Evolutionary conservation across 2,888 invertebrate genomes (phyloP).

Genomic region (Drosophila testacea): DNA sequence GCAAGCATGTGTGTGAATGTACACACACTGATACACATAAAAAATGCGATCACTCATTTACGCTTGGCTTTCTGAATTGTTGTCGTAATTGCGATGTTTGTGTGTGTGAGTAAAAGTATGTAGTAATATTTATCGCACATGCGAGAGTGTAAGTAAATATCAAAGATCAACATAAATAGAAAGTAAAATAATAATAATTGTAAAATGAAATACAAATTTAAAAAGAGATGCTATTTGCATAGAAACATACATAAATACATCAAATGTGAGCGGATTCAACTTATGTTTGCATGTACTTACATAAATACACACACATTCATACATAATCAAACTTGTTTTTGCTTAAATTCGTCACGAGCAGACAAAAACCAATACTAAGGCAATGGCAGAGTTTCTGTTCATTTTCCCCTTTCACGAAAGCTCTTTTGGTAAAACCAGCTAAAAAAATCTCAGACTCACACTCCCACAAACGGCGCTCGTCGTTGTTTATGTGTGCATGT

Average conservation of each 20-base stretch:
- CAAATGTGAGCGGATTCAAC: constrained; percentile 39
- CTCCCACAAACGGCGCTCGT: constrained; percentile 32
- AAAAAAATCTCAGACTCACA: constrained; percentile 66
- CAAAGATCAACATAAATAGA: constrained; percentile 19
- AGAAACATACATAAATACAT: constrained; percentile 15
- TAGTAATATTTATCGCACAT: constrained; percentile 14
- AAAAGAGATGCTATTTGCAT: neutral
- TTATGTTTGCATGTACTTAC: constrained; percentile 10
- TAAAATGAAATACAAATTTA: neutral
- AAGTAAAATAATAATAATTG: constrained; percentile 3
- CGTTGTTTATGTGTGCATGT: constrained; percentile 55
- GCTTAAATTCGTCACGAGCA: constrained; percentile 53
- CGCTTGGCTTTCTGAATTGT: constrained; percentile 69
- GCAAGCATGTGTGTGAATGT: constrained; percentile 10
- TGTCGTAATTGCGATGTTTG: constrained; percentile 35
- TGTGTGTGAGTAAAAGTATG: constrained; percentile 6
- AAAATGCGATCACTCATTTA: constrained; percentile 56
- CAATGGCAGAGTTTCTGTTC: constrained; percentile 54
- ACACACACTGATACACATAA: neutral
- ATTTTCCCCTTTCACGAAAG: constrained; percentile 77
- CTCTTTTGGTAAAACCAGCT: constrained; percentile 68
- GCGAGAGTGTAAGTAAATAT: constrained; percentile 9
- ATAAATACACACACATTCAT: constrained; percentile 19
- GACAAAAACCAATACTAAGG: constrained; percentile 38
- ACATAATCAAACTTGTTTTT: constrained; percentile 61